Base-by-base conservation (phyloP, 2,888 invertebrate genomes). In the Phrixothrix hirtus region DNA sequence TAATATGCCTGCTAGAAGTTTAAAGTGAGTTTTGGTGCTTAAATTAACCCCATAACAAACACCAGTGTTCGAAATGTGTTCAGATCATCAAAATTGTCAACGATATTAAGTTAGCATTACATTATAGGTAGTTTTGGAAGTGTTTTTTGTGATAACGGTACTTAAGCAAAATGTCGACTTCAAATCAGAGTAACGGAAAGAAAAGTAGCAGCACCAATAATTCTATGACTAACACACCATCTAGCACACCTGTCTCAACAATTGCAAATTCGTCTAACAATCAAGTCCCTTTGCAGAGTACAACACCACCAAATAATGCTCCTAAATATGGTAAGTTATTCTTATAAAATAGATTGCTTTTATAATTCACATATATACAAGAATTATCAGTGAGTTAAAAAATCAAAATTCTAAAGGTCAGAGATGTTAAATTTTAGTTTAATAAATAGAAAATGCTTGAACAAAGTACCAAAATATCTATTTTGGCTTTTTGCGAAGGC, bases 321-420 rank as follows among this genome's bases (percentile, higher is more conserved):
- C 79, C 79, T 1, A 80, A 79, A 67, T 80, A 78, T 68, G 83
- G 77, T 75, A 60, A 66, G 68, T 65, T 16, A 38, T 48, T 12
- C 13, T 4, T 15, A 16, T 44, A 26, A 21, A 14, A 13, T 47
- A 32, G 3, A 13, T 29, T 38, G n/a, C 15, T 41, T 5, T 31
- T 1, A 10, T 44, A n/a, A n/a, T n/a, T n/a, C n/a, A n/a, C n/a
- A n/a, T n/a, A n/a, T n/a, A n/a, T n/a, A n/a, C n/a, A n/a, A n/a
- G n/a, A n/a, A n/a, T n/a, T n/a, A n/a, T n/a, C n/a, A n/a, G n/a
- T n/a, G n/a, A n/a, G n/a, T n/a, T n/a, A n/a, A n/a, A n/a, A n/a
- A n/a, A n/a, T n/a, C n/a, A n/a, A n/a, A n/a, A n/a, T n/a, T n/a
- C n/a, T n/a, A n/a, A n/a, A n/a, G n/a, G n/a, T n/a, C n/a, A n/a